phyloP scores from a whole-genome alignment of 1,140 invertebrate species.

The Drosophila ercepeae region DNA sequence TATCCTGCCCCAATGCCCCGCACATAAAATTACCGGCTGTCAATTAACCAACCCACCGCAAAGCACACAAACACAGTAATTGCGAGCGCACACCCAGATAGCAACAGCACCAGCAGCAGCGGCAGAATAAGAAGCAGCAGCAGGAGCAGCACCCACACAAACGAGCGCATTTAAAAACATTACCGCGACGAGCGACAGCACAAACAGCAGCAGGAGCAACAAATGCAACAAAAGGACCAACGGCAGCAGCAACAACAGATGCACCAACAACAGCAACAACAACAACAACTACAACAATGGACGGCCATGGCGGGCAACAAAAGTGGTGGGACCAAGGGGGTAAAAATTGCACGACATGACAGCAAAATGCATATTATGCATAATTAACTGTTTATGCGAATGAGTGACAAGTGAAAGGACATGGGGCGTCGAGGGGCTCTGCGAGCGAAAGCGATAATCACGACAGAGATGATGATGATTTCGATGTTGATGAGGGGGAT shows the following conservation, averaged over 20 bases:
- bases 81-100: conserved; percentile 22
- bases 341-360: conserved; percentile 78
- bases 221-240: conserved; percentile 21
- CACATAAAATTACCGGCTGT: conserved; percentile 69
- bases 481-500: conserved; percentile 32
- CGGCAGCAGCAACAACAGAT: conserved; percentile 3
- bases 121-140: conserved; percentile 13
- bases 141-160: conserved; percentile 40
- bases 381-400: conserved; percentile 83
- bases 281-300: conserved; percentile 8
- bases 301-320: conserved; percentile 42
- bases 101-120: neutral
- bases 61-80: conserved; percentile 38
- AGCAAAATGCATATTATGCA: conserved; percentile 82
- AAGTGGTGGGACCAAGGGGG: conserved; percentile 36
- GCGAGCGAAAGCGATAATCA: conserved; percentile 54
- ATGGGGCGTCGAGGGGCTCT: conserved; percentile 24
- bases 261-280: conserved; percentile 18
- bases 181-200: conserved; percentile 48
- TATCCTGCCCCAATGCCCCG: conserved; percentile 2
- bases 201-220: conserved; percentile 24
- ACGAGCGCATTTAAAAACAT: conserved; percentile 76
- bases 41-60: conserved; percentile 62
- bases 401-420: conserved; percentile 80
- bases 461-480: conserved; percentile 46